Evolutionary conservation across 2,888 invertebrate genomes (phyloP).

Genomic region (Drosophila mercatorum): DNA sequence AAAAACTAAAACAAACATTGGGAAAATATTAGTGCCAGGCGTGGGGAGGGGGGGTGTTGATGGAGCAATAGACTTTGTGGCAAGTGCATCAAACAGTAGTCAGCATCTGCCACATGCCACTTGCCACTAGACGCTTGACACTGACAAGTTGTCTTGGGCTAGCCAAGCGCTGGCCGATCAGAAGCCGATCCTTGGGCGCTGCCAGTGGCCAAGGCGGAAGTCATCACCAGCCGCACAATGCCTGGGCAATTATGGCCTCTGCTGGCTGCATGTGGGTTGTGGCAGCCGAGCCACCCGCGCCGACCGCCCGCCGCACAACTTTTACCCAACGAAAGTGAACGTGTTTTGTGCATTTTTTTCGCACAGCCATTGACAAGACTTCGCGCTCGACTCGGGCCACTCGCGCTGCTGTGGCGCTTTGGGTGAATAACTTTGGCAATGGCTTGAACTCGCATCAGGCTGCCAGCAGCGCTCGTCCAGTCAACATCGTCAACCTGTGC

Average conservation of each 20-base stretch:
- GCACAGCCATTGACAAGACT: constrained; percentile 35
- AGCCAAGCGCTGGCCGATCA: constrained; percentile 10
- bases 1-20: constrained; percentile 15
- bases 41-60: too few species aligned
- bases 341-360: constrained; percentile 56
- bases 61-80: constrained; percentile 7
- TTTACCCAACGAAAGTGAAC: constrained; percentile 77
- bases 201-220: constrained; percentile 19
- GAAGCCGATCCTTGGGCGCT: constrained; percentile 23
- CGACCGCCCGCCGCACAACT: constrained; percentile 47
- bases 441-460: constrained; percentile 69
- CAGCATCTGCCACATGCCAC: not conserved
- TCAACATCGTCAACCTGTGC: constrained; percentile 61
- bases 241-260: constrained; percentile 40
- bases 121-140: constrained; percentile 23
- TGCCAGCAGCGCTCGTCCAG: constrained; percentile 64
- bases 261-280: constrained; percentile 30
- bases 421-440: constrained; percentile 75
- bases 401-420: constrained; percentile 50
- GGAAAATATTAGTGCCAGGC: constrained; percentile 41
- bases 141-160: not conserved
- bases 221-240: constrained; percentile 20
- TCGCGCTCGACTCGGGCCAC: constrained; percentile 17
- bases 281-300: constrained; percentile 42
- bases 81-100: constrained; percentile 10